These are phyloP conservation scores for Mormyrus lacerda DNA, from an alignment of 2,113 vertebrate genomes.

Conservation along the genomic window DNA sequence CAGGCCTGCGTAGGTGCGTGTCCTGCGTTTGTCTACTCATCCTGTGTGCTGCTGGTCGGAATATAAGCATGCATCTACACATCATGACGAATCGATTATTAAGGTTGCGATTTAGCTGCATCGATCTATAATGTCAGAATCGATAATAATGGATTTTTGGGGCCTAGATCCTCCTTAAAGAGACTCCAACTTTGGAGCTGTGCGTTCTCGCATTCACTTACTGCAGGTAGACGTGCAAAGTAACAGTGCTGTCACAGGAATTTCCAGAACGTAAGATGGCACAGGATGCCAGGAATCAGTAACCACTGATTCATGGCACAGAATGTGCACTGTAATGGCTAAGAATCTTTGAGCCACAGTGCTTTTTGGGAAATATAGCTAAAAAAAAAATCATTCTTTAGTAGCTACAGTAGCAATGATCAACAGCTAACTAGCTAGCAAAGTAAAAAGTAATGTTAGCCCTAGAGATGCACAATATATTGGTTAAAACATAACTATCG, in stretches of 20 bases:
- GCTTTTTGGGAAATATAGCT: background rate
- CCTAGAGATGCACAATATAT: background rate
- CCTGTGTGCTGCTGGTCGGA: background rate
- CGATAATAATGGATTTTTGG: background rate
- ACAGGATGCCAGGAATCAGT: too few species aligned
- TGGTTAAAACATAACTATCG: background rate
- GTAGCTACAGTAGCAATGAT: background rate
- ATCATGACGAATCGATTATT: background rate
- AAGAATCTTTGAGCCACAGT: background rate
- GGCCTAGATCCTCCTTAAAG: background rate
- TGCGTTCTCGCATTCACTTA: background rate
- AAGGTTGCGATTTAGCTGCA: background rate
- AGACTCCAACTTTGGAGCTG: background rate
- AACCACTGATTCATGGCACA: background rate
- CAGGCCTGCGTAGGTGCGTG: slow-evolving; percentile 87
- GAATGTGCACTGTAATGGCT: background rate
- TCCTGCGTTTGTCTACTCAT: background rate
- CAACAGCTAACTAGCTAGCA: background rate
- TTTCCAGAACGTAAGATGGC: background rate
- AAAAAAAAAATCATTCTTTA: background rate
- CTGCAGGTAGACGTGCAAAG: background rate
- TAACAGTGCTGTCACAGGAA: background rate
- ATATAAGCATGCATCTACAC: background rate
- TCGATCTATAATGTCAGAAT: background rate
- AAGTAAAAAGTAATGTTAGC: background rate